Percentiles rank a stretch among this genome's conserved stretches.
These are phyloP conservation scores for Trissolcus basalis DNA, from an alignment of 1,140 invertebrate genomes.

Conservation along the genomic window DNA sequence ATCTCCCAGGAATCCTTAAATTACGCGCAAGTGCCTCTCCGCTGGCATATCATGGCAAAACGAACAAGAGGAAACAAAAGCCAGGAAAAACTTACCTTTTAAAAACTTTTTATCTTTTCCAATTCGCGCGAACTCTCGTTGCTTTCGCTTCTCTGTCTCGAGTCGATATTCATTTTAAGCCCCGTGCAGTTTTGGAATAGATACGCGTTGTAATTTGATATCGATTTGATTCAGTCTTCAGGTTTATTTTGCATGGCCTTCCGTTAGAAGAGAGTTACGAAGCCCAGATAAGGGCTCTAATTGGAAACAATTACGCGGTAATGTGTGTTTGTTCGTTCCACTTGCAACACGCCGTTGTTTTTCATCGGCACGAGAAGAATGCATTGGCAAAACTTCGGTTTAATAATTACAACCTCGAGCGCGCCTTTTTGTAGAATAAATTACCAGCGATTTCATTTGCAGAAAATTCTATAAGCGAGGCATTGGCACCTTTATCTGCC, in stretches of 20 bases:
- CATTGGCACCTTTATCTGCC: slow-evolving; percentile 27
- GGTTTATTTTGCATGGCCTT: slow-evolving; percentile 1
- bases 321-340: slow-evolving; percentile 17
- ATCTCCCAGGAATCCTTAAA: slow-evolving; percentile 62
- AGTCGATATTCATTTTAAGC: slow-evolving; percentile 34
- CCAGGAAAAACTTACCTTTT: slow-evolving; percentile 66
- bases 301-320: slow-evolving; percentile 50
- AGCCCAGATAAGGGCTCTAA: slow-evolving; percentile 42
- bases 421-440: slow-evolving; percentile 28
- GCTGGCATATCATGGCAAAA: slow-evolving; percentile 32
- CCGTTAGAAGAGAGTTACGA: slow-evolving; percentile 8
- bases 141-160: slow-evolving; percentile 17
- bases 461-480: slow-evolving; percentile 14
- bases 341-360: slow-evolving; percentile 14
- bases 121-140: slow-evolving; percentile 31
- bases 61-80: slow-evolving; percentile 62
- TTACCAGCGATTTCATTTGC: slow-evolving; percentile 15
- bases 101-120: slow-evolving; percentile 66
- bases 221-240: slow-evolving; percentile 32
- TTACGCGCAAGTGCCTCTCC: slow-evolving; percentile 51
- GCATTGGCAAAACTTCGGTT: slow-evolving; percentile 24
- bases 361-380: slow-evolving; percentile 31
- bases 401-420: slow-evolving; percentile 16
- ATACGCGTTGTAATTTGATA: slow-evolving; percentile 19
- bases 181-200: neutral